Evolutionary conservation across 2,797 vertebrate species (phyloP), one percentile per base, ranked within the genome.

Genomic region (Clarias fuscus): DNA sequence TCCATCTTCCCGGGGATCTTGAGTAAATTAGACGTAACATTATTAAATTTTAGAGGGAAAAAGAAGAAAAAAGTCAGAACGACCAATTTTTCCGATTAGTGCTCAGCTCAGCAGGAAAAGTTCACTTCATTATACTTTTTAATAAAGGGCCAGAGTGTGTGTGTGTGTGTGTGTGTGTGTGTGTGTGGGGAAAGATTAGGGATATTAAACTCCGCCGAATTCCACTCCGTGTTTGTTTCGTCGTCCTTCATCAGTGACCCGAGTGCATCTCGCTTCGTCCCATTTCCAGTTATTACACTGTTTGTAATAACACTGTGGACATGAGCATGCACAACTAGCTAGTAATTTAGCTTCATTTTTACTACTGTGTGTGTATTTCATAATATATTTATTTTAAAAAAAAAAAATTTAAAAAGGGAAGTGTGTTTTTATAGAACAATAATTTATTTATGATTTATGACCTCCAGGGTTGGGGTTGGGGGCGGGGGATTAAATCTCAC

Each of bases 61-160:
- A 48, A 17, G 56, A 40, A 65, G 82, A 79, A 72, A 82, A 82
- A 68, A 68, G 65, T 76, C 75, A 82, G 17, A 80, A 77, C 61
- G 82, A 33, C 77, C 85, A 71, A 78, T 86, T 88, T 87, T 27
- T 22, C 22, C 53, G 70, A 82, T 87, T 73, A 71, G 18, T 30
- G 24, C 33, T 58, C 43, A 43, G 71, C 81, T 88, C 87, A 82
- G 83, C 85, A 85, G 76, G 86, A 70, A 88, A 84, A 59, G 62
- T 84, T 85, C 53, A 27, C 71, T 84, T 81, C 64, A 84, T 84
- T 86, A 85, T 10, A 22, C n/a, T 84, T 85, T 82, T 85, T 85
- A 77, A 82, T 88, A 88, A 85, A 82, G 64, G 56, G 77, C 37
- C 68, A 6, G 48, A 53, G 43, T 62, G 72, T 80, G 65, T 75